A percentile compares a stretch with the other conserved stretches of the same genome.
These are phyloP conservation scores for Pristionchus mayeri DNA, from an alignment of 2,888 invertebrate genomes.

Conservation along the genomic window DNA sequence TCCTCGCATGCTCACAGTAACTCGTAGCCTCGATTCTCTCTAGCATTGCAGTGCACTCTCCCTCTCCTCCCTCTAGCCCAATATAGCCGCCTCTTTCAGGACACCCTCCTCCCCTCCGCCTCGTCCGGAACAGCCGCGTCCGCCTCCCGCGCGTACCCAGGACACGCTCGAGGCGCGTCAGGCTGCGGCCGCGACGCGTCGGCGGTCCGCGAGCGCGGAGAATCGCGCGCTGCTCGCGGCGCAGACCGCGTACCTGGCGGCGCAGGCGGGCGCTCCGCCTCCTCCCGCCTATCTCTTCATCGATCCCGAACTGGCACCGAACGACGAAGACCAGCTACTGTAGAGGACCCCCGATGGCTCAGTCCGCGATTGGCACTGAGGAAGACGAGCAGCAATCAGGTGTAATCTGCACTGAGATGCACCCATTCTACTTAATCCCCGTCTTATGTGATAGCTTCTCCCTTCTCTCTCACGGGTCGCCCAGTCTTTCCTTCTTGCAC, in stretches of 20 bases:
- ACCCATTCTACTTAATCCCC: background rate
- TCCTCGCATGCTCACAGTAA: background rate
- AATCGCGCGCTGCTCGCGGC: constrained; percentile 3
- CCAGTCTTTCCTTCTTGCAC: constrained; percentile 13
- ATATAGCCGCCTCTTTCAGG: background rate
- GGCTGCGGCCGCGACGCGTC: background rate
- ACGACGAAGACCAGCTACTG: constrained; percentile 24
- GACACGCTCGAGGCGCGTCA: background rate
- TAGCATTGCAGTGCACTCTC: constrained; percentile 25
- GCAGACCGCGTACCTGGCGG: constrained; percentile 9
- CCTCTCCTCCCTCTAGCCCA: background rate
- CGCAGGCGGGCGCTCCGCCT: constrained; percentile 14
- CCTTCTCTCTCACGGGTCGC: background rate
- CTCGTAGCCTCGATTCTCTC: too few relatives aligned
- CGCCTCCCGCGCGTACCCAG: background rate
- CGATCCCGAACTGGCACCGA: constrained; percentile 20
- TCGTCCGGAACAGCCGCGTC: background rate
- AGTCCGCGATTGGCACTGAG: background rate
- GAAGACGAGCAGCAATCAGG: background rate
- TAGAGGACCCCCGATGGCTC: background rate
- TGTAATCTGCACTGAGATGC: background rate
- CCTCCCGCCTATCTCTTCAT: background rate
- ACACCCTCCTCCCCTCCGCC: background rate
- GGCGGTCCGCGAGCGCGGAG: constrained; percentile 9
- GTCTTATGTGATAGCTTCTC: constrained; percentile 31